These are phyloP conservation scores for Calephelis virginiensis DNA, from an alignment of 1,140 invertebrate species.

Conservation along the genomic window DNA sequence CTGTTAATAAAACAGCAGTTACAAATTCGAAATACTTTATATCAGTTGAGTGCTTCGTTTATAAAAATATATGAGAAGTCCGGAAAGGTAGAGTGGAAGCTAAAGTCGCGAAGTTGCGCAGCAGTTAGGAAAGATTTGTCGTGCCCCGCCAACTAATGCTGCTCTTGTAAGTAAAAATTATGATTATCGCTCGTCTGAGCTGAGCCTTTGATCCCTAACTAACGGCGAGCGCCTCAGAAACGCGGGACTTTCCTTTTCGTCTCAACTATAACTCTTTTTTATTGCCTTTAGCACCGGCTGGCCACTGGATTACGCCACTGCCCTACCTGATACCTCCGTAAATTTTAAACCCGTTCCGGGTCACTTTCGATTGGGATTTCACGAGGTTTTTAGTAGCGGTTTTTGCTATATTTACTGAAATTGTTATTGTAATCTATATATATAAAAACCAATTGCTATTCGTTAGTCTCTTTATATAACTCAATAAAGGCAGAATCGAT, in stretches of 20 bases:
- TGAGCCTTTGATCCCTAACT: conserved; percentile 75
- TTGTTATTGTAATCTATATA: too few relatives aligned
- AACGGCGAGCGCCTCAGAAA: conserved; percentile 58
- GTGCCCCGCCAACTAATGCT: conserved; percentile 61
- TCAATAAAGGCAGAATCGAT: too few relatives aligned
- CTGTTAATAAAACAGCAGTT: background rate
- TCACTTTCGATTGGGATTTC: conserved; percentile 31
- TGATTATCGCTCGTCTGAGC: conserved; percentile 72
- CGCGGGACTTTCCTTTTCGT: conserved; percentile 72
- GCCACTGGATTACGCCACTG: conserved; percentile 69
- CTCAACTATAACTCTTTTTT: conserved; percentile 77
- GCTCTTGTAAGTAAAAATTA: conserved; percentile 78
- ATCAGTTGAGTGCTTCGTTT: conserved; percentile 18
- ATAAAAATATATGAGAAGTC: conserved; percentile 31
- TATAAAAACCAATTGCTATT: too few relatives aligned
- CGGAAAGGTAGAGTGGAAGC: conserved; percentile 38
- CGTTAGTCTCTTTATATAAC: too few relatives aligned
- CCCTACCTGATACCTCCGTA: conserved; percentile 50
- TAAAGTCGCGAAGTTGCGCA: conserved; percentile 61
- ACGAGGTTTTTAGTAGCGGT: background rate
- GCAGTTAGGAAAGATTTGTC: conserved; percentile 75
- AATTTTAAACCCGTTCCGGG: conserved; percentile 24
- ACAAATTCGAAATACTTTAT: conserved; percentile 10
- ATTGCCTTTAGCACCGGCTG: conserved; percentile 62
- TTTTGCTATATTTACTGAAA: background rate